phyloP scores from a whole-genome alignment of 2,113 vertebrate species.

The Poecilia latipinna region DNA sequence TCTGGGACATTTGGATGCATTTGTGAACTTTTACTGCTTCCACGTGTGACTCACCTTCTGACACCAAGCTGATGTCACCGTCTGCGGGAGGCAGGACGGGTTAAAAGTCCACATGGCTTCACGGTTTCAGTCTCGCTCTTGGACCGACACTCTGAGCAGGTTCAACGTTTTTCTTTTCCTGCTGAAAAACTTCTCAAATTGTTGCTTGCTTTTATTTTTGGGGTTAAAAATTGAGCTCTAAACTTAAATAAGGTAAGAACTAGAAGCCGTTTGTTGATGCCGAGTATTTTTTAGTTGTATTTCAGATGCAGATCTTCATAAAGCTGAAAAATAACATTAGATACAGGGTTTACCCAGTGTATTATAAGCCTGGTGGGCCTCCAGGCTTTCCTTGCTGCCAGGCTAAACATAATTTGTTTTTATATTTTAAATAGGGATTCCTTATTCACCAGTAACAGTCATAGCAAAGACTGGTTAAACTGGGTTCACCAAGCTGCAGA shows the following conservation, averaged over 20 bases:
- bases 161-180: not conserved
- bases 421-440: too few relatives aligned
- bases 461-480: too few relatives aligned
- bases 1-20: not conserved
- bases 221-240: not conserved
- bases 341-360: not conserved
- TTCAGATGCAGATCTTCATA: not conserved
- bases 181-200: not conserved
- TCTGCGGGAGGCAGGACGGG: not conserved
- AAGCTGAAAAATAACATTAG: not conserved
- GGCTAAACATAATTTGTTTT: too few relatives aligned
- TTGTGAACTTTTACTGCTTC: constrained; percentile 28
- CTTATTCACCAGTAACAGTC: too few relatives aligned
- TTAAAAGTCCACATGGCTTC: constrained; percentile 23
- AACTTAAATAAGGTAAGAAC: constrained; percentile 54
- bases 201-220: constrained; percentile 1
- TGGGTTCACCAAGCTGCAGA: too few relatives aligned
- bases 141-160: not conserved
- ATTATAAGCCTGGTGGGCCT: too few relatives aligned
- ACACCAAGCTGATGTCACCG: constrained; percentile 55
- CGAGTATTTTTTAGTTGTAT: not conserved
- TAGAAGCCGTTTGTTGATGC: not conserved
- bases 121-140: not conserved
- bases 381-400: too few relatives aligned
- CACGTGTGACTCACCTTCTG: constrained; percentile 64